A percentile compares a stretch with the other conserved stretches of the same genome.
These are phyloP conservation scores for Chlamydotis undulata DNA, from an alignment of 2,113 vertebrate genomes.

Conservation along the genomic window DNA sequence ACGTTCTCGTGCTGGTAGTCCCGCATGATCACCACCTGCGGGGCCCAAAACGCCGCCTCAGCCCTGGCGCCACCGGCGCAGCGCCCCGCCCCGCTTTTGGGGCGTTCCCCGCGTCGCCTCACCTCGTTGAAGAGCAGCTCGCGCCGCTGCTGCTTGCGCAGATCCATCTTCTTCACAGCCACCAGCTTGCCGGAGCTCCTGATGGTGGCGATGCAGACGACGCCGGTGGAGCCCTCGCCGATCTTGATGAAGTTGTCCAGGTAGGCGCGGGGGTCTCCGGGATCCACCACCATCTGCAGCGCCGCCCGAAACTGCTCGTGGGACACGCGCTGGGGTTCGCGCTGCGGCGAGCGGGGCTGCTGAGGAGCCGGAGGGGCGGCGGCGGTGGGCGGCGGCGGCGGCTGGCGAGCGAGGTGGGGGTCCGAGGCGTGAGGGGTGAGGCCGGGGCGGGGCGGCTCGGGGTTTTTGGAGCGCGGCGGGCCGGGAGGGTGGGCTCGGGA, in stretches of 20 bases:
- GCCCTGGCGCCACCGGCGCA: too few species aligned
- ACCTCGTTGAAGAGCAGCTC: slow-evolving; percentile 97
- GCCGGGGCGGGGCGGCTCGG: slow-evolving; percentile 72
- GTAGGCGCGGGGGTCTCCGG: slow-evolving; percentile 88
- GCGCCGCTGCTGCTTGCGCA: slow-evolving; percentile 91
- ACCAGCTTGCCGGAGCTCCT: slow-evolving; percentile 88
- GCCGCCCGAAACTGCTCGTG: slow-evolving; percentile 94
- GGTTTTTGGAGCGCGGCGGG: slow-evolving; percentile 65
- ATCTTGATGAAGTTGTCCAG: slow-evolving; percentile 97
- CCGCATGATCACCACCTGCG: slow-evolving; percentile 95
- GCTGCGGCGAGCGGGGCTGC: slow-evolving; percentile 78
- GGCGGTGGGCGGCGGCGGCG: not conserved
- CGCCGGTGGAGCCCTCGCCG: slow-evolving; percentile 92
- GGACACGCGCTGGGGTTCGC: slow-evolving; percentile 90
- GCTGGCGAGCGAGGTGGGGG: slow-evolving; percentile 27
- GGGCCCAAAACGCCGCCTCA: too few species aligned
- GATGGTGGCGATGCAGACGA: slow-evolving; percentile 92
- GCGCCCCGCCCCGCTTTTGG: too few species aligned
- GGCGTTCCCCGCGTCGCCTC: too few species aligned
- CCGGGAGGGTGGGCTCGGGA: slow-evolving; percentile 40
- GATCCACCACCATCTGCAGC: slow-evolving; percentile 93
- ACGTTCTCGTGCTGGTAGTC: slow-evolving; percentile 97
- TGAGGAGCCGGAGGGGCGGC: not conserved
- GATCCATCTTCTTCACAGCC: slow-evolving; percentile 96
- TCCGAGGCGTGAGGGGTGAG: slow-evolving; percentile 71